Base-by-base conservation (phyloP, 2,797 vertebrate genomes). In the Alexandromys oeconomus region DNA sequence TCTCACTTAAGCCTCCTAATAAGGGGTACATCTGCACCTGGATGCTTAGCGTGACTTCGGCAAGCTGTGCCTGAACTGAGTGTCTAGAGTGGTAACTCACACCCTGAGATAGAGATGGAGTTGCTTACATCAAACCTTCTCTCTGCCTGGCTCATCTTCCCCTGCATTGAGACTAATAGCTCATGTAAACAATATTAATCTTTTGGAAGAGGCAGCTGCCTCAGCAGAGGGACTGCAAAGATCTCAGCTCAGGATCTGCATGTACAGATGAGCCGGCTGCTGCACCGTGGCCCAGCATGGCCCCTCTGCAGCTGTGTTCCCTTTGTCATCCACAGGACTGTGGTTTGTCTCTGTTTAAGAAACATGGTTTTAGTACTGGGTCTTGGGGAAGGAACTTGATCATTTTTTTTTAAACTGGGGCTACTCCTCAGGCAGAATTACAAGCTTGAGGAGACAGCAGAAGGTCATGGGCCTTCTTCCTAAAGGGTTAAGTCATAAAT, bases 161-260 rank as follows among this genome's bases (percentile, higher is more conserved):
- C 48, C 89, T 78, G 69, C 91, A 65, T 85, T 4, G 12, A 93
- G 43, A 85, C 92, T 81, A 96, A 95, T 37, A 81, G 71, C 82
- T 80, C 92, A 73, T 76, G 61, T 65, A 92, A 95, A 85, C 40
- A 90, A 27, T 87, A 94, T 95, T 94, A 95, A 93, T 96, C 92
- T 97, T 91, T 79, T 37, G 73, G 76, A 94, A 95, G 14, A 89
- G 91, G 40, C 87, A 51, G 87, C 79, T 15, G 29, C 86, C 76
- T 89, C 43, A 67, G 88, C 92, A 46, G 89, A 87, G 48, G 40
- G 92, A 25, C 79, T 40, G 31, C 23, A 40, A 94, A 71, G 54
- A 61, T 84, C 78, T 73, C 54, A 78, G 82, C 81, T 84, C 80
- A 27, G 86, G 78, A 57, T 65, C 74, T 27, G n/a, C 1, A 3